Evolutionary conservation across 2,888 invertebrate species (phyloP).

Genomic region (Onthophagus sagittarius): DNA sequence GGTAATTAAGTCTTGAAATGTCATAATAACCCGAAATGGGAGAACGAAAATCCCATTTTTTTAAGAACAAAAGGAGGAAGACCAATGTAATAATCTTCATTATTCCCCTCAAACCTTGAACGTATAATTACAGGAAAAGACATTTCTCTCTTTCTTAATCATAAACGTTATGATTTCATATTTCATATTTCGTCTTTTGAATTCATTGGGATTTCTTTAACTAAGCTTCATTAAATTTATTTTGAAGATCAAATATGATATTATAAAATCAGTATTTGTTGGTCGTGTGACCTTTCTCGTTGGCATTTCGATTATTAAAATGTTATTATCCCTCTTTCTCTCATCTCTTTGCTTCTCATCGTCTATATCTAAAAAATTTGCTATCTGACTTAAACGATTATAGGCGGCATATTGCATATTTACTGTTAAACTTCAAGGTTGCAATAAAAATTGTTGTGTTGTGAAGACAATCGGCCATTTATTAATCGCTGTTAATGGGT

Average conservation of each 20-base stretch:
- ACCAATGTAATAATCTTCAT: conserved; percentile 6
- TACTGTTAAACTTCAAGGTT: not conserved
- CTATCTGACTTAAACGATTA: too few relatives aligned
- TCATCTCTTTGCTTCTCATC: not conserved
- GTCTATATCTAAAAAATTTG: too few relatives aligned
- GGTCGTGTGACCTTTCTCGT: not conserved
- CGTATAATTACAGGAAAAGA: not conserved
- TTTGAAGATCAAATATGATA: not conserved
- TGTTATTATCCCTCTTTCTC: not conserved
- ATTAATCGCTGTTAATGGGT: not conserved
- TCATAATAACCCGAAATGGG: not conserved
- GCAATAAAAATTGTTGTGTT: not conserved
- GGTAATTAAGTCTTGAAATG: not conserved
- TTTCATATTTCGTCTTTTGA: too few relatives aligned
- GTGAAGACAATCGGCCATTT: not conserved
- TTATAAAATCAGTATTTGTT: not conserved
- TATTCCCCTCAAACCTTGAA: not conserved
- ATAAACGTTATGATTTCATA: too few relatives aligned
- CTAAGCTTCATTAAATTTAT: not conserved
- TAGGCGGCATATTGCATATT: not conserved
- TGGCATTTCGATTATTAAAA: not conserved
- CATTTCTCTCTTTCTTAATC: not conserved
- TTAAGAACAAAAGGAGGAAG: conserved; percentile 4
- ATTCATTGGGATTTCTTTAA: too few relatives aligned
- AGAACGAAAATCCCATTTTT: not conserved